Percentiles rank a stretch among this genome's conserved stretches.
phyloP scores from a whole-genome alignment of 2,888 invertebrate genomes.

The Dryococelus australis region DNA sequence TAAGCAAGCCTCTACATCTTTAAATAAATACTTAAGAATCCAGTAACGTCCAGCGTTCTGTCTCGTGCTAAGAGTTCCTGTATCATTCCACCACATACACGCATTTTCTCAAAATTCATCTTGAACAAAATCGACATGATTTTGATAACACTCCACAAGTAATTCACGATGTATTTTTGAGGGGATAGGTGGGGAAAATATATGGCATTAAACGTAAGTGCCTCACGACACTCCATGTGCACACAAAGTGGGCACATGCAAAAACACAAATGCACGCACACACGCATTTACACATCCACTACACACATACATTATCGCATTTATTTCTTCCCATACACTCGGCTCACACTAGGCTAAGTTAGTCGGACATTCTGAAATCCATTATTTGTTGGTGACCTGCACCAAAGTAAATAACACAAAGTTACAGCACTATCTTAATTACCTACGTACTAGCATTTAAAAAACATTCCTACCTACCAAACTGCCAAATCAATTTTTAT shows the following conservation, averaged over 20 bases:
- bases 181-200: constrained; percentile 24
- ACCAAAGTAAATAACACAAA: constrained; percentile 41
- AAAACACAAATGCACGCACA: constrained; percentile 1
- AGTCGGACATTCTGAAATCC: constrained; percentile 35
- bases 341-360: constrained; percentile 36
- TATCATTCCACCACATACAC: constrained; percentile 21
- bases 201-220: constrained; percentile 31
- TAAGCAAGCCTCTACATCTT: constrained; percentile 12
- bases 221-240: background rate
- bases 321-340: background rate
- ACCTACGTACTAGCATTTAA: constrained; percentile 35
- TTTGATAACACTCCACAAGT: constrained; percentile 18
- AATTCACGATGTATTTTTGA: background rate
- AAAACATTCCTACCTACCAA: constrained; percentile 36
- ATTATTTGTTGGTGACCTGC: constrained; percentile 40
- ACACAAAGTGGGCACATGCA: background rate
- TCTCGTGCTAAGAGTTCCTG: constrained; percentile 35
- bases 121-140: constrained; percentile 27
- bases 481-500: constrained; percentile 30
- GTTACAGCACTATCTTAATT: constrained; percentile 32
- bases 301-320: background rate
- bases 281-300: background rate
- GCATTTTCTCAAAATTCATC: constrained; percentile 25
- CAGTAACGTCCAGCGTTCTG: constrained; percentile 42
- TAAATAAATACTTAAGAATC: constrained; percentile 30